Evolutionary conservation across 1,140 invertebrate genomes (phyloP), one percentile per base, ranked within the genome.

Genomic region (Probaryconus sp.): DNA sequence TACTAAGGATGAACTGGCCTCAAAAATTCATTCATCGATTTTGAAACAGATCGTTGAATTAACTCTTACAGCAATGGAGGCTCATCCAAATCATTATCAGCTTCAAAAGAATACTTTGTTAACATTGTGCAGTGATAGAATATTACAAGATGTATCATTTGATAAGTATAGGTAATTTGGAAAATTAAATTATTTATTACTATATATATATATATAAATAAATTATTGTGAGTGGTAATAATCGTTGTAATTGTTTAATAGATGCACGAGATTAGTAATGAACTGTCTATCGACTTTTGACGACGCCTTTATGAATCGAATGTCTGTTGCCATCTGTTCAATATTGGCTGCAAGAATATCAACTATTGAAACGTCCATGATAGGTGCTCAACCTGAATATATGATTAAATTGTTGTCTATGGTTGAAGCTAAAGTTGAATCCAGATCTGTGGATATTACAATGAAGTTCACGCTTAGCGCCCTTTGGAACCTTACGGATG

Each of bases 301-400:
- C 37, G 93, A 94, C 78, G 82, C 90, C 5, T 91, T 92, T 24
- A 94, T 94, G 91, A 93, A 93, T 79, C 88, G 94, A 43, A 94
- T 95, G 93, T 93, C 92, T 30, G 93, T 95, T 9, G 94, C 94
- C 1, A 95, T 95, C 67, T 94, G 93, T 79, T 94, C 93, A 47
- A 95, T 95, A 51, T 75, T 89, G 76, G 91, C 91, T 20, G 91
- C 92, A 7, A 90, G 94, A 86, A 94, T 95, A 64, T 92, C 93
- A 4, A 94, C 93, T 0, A 85, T 89, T 10, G 92, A 95, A 85
- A 95, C 93, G 1, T 92, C 92, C 1, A 88, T 90, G 81, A 86
- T 95, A 1, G 94, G 93, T 18, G 89, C 92, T 3, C 89, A 93
- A 61, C 89, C 90, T 0, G 85, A 89, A 17, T 95, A 94, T 77